Conservation (phyloP, 2,113 vertebrate species). For the Saiga tatarica region DNA sequence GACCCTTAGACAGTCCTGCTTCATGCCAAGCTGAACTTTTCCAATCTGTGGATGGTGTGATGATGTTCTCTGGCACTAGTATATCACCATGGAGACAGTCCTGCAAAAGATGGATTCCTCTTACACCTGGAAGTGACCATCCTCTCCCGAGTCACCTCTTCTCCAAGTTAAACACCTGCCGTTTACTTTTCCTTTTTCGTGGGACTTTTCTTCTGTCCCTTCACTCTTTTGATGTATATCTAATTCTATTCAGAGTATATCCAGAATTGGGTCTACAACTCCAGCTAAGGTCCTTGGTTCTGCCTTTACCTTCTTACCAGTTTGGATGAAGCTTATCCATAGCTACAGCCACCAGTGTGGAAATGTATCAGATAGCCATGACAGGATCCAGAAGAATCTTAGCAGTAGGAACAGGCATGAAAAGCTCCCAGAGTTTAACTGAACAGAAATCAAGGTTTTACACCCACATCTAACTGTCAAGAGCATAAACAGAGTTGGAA, state of each 20-base stretch:
- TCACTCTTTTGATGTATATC: not conserved
- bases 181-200: not conserved
- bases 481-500: not conserved
- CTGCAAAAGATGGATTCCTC: fast-evolving
- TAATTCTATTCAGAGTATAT: not conserved
- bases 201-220: not conserved
- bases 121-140: not conserved
- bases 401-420: not conserved
- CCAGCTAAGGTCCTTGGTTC: not conserved
- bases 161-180: not conserved
- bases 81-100: not conserved
- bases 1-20: not conserved
- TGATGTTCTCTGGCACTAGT: fast-evolving
- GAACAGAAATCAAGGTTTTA: not conserved
- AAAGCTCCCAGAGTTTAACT: not conserved
- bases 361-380: not conserved
- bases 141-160: not conserved
- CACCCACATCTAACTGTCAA: not conserved
- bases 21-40: not conserved
- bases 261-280: not conserved
- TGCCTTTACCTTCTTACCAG: not conserved
- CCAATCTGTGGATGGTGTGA: fast-evolving
- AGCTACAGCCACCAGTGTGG: not conserved
- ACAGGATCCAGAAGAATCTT: not conserved
- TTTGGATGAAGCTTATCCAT: not conserved